Conservation (phyloP, 37 sponge, comb jelly and placozoan genomes). For the Spongia lamella region DNA sequence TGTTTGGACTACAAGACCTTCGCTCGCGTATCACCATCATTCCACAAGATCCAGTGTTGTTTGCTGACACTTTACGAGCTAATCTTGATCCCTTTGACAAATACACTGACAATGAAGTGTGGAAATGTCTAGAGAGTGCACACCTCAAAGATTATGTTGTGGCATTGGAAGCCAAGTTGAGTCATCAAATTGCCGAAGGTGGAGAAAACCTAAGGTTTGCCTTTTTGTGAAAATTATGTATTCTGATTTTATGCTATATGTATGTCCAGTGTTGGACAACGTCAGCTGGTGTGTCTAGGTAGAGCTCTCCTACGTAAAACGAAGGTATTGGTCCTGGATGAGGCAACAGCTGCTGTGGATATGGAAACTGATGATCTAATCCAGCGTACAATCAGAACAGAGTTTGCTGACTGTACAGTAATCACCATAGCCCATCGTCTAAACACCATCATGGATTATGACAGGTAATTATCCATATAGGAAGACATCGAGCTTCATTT, state of each 20-base stretch:
- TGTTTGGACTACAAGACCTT: conserved; percentile 81
- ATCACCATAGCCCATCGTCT: conserved; percentile 96
- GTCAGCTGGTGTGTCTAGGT: conserved; percentile 97
- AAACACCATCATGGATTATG: conserved; percentile 97
- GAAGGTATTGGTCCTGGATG: conserved; percentile 94
- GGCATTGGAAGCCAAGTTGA: conserved; percentile 54
- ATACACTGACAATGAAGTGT: conserved; percentile 78
- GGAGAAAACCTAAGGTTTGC: conserved; percentile 95
- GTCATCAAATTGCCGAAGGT: conserved; percentile 82
- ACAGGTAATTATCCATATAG: conserved; percentile 48
- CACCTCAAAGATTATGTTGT: conserved; percentile 74
- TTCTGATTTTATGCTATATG: too few species aligned
- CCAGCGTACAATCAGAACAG: conserved; percentile 90
- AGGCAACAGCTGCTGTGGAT: conserved; percentile 98
- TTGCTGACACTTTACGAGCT: conserved; percentile 81
- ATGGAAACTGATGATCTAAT: conserved; percentile 97
- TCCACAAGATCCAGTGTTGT: conserved; percentile 95
- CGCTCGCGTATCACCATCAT: conserved; percentile 91
- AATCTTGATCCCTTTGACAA: conserved; percentile 90
- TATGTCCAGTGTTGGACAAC: conserved; percentile 90
- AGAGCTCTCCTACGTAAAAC: conserved; percentile 93
- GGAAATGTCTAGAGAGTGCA: conserved; percentile 84
- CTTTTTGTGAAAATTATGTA: too few species aligned
- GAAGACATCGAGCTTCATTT: neutral
- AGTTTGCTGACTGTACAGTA: conserved; percentile 92